Conservation (phyloP, 1,140 invertebrate genomes). For the Hyles vespertilio region DNA sequence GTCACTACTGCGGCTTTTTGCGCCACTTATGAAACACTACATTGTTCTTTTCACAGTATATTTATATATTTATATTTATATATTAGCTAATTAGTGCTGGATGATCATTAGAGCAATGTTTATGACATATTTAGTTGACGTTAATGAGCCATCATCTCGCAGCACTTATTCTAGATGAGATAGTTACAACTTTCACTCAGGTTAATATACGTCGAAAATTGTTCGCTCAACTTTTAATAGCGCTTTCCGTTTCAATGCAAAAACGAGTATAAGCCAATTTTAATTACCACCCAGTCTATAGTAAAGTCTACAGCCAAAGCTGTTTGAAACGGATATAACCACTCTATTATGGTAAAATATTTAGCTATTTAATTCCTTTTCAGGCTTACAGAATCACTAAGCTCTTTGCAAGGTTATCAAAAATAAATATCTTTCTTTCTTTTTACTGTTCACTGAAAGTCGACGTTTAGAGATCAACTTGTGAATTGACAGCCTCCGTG, state of each 20-base stretch:
- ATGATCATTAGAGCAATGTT: not conserved
- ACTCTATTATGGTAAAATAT: too few relatives aligned
- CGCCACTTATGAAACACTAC: constrained; percentile 26
- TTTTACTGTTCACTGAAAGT: too few relatives aligned
- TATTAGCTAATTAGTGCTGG: constrained; percentile 8
- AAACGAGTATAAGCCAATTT: constrained; percentile 31
- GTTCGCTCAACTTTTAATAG: constrained; percentile 30
- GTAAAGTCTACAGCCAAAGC: too few relatives aligned
- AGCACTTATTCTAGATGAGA: not conserved
- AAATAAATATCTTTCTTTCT: too few relatives aligned
- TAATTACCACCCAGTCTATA: constrained; percentile 14
- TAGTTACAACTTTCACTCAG: constrained; percentile 11
- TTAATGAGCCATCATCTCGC: too few relatives aligned
- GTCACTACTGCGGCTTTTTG: constrained; percentile 33
- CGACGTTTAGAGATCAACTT: too few relatives aligned
- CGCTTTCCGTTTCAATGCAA: constrained; percentile 24
- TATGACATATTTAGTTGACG: too few relatives aligned
- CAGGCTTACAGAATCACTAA: too few relatives aligned
- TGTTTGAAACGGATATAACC: too few relatives aligned
- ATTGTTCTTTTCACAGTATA: constrained; percentile 26
- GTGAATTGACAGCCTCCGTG: too few relatives aligned
- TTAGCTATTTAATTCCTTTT: too few relatives aligned
- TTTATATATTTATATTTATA: constrained; percentile 19
- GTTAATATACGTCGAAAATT: constrained; percentile 10
- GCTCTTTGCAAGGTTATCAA: too few relatives aligned